Percentiles rank a stretch among this genome's conserved stretches.
Evolutionary conservation across 2,113 vertebrate genomes (phyloP).

Genomic region (Pangasianodon gigas): DNA sequence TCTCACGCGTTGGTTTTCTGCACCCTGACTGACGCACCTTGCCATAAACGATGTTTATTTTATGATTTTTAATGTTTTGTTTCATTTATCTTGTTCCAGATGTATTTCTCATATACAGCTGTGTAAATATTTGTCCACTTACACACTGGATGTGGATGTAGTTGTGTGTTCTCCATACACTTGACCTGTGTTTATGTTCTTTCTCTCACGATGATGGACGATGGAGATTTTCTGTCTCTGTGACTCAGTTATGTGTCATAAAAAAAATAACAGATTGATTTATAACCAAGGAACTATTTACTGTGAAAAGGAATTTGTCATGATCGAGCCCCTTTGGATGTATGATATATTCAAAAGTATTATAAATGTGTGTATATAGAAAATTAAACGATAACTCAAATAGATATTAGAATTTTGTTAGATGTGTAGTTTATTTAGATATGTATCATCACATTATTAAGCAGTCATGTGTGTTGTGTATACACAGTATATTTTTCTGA

Average conservation of each 20-base stretch:
- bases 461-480: no score
- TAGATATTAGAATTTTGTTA: conserved; percentile 9
- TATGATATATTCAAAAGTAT: background rate
- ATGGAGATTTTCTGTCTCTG: conserved; percentile 7
- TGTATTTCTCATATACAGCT: conserved; percentile 49
- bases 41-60: conserved; percentile 11
- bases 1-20: background rate
- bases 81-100: conserved; percentile 36
- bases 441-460: background rate
- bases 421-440: conserved; percentile 14
- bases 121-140: conserved; percentile 44
- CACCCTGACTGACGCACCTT: background rate
- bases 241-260: background rate
- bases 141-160: conserved; percentile 5
- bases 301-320: conserved; percentile 11
- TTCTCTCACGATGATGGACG: conserved; percentile 11
- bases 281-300: conserved; percentile 4
- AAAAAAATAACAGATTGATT: background rate
- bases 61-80: background rate
- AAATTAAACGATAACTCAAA: conserved; percentile 6
- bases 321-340: background rate
- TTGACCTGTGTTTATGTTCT: conserved; percentile 17
- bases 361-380: conserved; percentile 5
- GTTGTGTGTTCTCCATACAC: background rate
- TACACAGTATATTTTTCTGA: background rate